These are phyloP conservation scores for Morpho achilles DNA, from an alignment of 2,888 invertebrate species.

Conservation along the genomic window DNA sequence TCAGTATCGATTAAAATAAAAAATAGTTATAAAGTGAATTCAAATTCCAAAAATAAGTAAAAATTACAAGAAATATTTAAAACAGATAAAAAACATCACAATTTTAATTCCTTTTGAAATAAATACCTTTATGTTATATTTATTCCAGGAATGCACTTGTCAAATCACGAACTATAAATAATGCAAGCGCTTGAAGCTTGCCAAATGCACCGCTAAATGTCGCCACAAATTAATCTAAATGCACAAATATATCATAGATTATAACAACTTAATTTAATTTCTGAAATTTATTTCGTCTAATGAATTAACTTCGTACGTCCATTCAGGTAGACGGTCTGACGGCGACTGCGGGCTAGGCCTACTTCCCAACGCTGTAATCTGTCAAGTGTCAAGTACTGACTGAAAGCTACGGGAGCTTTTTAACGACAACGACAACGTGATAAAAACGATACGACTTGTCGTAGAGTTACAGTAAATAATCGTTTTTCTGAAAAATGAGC, in stretches of 20 bases:
- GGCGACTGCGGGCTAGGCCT: constrained; percentile 19
- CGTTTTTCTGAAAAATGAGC: too few species aligned
- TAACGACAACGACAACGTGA: neutral
- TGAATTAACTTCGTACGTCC: constrained; percentile 5
- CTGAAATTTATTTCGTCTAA: too few species aligned
- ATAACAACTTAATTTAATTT: neutral
- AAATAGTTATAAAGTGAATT: too few species aligned
- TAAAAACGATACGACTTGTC: neutral
- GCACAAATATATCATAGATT: constrained; percentile 14
- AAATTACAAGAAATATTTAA: too few species aligned
- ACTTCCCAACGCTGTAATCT: constrained; percentile 10
- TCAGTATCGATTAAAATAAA: too few species aligned
- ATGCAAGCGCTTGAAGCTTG: constrained; percentile 31
- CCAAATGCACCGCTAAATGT: constrained; percentile 36
- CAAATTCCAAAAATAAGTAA: too few species aligned
- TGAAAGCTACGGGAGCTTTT: neutral
- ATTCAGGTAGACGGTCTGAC: constrained; percentile 8
- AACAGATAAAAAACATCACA: neutral
- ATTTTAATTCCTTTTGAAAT: neutral
- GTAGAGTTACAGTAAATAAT: too few species aligned
- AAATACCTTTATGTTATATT: constrained; percentile 5
- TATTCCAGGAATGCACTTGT: constrained; percentile 15
- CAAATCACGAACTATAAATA: constrained; percentile 35
- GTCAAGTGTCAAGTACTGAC: constrained; percentile 12
- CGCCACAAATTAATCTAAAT: constrained; percentile 23